Evolutionary conservation across 2,888 invertebrate species (phyloP).

Genomic region (Hypercompe scribonia): DNA sequence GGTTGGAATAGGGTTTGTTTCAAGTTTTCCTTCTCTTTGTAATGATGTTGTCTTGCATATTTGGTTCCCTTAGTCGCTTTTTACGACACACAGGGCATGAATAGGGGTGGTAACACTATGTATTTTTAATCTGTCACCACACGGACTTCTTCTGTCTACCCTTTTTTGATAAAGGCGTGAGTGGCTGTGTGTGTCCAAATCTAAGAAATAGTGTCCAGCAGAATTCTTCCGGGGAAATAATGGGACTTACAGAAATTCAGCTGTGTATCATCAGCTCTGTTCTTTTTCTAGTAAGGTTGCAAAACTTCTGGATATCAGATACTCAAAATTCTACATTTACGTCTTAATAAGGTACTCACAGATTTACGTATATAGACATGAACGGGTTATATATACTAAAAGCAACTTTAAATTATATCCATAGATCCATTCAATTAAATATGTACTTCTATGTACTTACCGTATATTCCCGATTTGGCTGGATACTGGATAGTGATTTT

Average conservation of each 20-base stretch:
- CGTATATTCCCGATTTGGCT: constrained; percentile 66
- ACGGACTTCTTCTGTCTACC: too few species aligned
- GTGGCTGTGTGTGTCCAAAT: too few species aligned
- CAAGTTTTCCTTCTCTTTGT: too few species aligned
- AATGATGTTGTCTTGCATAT: too few species aligned
- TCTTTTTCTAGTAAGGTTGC: background rate
- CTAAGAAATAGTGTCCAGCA: background rate
- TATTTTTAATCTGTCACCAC: too few species aligned
- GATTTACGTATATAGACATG: constrained; percentile 10
- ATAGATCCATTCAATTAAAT: constrained; percentile 36
- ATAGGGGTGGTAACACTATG: too few species aligned
- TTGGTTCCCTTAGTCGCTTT: too few species aligned
- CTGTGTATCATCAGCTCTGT: background rate
- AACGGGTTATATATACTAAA: constrained; percentile 2
- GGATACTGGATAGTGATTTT: constrained; percentile 63
- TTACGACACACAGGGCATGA: too few species aligned
- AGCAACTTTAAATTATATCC: constrained; percentile 21
- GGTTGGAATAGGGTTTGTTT: too few species aligned
- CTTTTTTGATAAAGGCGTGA: too few species aligned
- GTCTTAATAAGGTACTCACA: constrained; percentile 4
- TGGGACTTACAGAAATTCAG: background rate
- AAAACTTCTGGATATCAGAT: background rate
- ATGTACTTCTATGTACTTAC: constrained; percentile 48
- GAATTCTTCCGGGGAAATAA: background rate
- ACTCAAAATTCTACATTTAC: background rate